Percentiles rank a stretch among this genome's conserved stretches.
These are phyloP conservation scores for Pristionchus arcanus DNA, from an alignment of 2,888 invertebrate genomes.

Conservation along the genomic window DNA sequence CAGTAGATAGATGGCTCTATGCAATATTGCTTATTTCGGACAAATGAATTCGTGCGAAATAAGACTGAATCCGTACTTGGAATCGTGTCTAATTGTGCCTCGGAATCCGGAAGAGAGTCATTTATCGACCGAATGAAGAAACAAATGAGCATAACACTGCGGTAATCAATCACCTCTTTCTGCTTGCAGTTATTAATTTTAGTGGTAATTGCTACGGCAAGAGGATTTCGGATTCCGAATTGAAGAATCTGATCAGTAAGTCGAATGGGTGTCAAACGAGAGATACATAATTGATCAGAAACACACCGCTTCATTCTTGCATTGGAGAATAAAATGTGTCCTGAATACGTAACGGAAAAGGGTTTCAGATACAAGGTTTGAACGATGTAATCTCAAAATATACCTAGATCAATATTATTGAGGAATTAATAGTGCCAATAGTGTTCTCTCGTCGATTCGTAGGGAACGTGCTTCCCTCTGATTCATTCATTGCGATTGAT, in stretches of 20 bases:
- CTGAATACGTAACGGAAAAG: slow-evolving; percentile 26
- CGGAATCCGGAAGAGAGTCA: background rate
- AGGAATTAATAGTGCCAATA: slow-evolving; percentile 10
- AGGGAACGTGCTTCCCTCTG: background rate
- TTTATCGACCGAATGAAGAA: background rate
- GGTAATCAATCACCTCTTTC: background rate
- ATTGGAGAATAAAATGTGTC: background rate
- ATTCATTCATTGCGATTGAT: slow-evolving; percentile 35
- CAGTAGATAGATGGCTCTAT: no score
- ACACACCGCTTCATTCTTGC: slow-evolving; percentile 22
- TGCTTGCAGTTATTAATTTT: background rate
- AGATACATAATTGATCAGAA: background rate
- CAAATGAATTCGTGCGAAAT: background rate
- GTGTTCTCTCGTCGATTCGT: slow-evolving; percentile 27
- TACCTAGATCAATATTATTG: background rate
- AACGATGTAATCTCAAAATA: background rate
- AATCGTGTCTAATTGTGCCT: background rate
- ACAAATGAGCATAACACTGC: background rate
- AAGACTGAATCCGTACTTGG: slow-evolving; percentile 7
- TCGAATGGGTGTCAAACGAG: background rate
- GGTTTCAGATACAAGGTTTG: slow-evolving; percentile 29
- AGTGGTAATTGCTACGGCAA: background rate
- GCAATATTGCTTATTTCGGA: background rate
- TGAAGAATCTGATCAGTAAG: background rate
- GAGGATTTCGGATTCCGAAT: background rate